phyloP scores from a whole-genome alignment of 2,888 invertebrate species.

The Plebejus melissa region DNA sequence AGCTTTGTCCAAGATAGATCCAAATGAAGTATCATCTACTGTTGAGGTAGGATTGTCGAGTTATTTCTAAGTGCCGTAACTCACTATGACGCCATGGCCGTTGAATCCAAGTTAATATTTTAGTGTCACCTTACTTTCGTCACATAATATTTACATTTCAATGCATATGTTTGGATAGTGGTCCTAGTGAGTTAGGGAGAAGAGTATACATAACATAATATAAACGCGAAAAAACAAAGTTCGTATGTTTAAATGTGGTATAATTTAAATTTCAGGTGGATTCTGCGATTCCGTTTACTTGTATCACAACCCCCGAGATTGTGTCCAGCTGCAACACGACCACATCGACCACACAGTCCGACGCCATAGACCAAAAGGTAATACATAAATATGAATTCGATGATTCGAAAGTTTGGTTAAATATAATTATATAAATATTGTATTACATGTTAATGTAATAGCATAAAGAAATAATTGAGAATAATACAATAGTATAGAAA shows the following conservation, averaged over 20 bases:
- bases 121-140: no score
- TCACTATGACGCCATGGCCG: not conserved
- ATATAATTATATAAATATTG: constrained; percentile 3
- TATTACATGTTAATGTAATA: constrained; percentile 29
- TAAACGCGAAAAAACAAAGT: not conserved
- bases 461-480: not conserved
- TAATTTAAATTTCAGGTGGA: constrained; percentile 59
- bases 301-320: constrained; percentile 75
- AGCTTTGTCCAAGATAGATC: constrained; percentile 7
- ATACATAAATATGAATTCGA: not conserved
- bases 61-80: constrained; percentile 7
- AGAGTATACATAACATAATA: not conserved
- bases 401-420: constrained; percentile 1
- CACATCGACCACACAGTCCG: constrained; percentile 54
- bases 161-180: not conserved
- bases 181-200: not conserved
- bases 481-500: no score
- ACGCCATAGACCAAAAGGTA: constrained; percentile 67
- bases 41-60: constrained; percentile 25
- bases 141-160: not conserved
- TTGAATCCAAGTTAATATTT: no score
- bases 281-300: constrained; percentile 73
- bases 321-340: constrained; percentile 70
- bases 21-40: constrained; percentile 7
- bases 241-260: not conserved